Evolutionary conservation across 2,888 invertebrate species (phyloP).

Genomic region (Himalopsyche japonica): DNA sequence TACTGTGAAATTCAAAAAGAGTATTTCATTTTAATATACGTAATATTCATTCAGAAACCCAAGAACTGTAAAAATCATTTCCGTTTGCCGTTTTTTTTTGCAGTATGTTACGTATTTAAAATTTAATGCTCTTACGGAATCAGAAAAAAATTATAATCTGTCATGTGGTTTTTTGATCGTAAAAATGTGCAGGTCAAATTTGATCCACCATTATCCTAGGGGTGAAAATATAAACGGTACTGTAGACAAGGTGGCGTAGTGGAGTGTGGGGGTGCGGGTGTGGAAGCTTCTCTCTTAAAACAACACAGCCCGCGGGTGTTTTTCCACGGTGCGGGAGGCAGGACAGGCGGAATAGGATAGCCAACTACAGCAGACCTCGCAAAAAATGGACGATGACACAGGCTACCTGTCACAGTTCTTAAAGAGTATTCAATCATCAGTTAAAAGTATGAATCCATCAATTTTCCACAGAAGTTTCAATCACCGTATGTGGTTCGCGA

Average conservation of each 20-base stretch:
- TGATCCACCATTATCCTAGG: constrained; percentile 8
- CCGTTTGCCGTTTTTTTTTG: too few species aligned
- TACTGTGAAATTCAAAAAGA: too few species aligned
- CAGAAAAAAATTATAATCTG: too few species aligned
- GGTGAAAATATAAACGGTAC: constrained; percentile 27
- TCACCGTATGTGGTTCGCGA: too few species aligned
- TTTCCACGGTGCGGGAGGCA: constrained; percentile 31
- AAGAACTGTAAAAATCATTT: too few species aligned
- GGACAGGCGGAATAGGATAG: not conserved
- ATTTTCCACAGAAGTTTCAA: too few species aligned
- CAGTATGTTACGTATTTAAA: too few species aligned
- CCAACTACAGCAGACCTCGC: not conserved
- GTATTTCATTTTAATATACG: too few species aligned
- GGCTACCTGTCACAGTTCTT: not conserved
- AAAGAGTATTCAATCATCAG: not conserved
- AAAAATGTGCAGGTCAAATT: not conserved
- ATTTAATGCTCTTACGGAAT: too few species aligned
- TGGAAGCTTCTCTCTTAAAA: constrained; percentile 34
- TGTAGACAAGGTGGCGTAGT: not conserved
- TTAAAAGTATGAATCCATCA: too few species aligned
- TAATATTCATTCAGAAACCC: too few species aligned
- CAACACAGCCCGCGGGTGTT: constrained; percentile 38
- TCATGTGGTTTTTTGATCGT: too few species aligned
- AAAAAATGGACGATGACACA: not conserved
- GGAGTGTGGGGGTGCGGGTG: not conserved